Evolutionary conservation across 2,888 invertebrate genomes (phyloP).

Genomic region (Lasioglossum oenotherae): DNA sequence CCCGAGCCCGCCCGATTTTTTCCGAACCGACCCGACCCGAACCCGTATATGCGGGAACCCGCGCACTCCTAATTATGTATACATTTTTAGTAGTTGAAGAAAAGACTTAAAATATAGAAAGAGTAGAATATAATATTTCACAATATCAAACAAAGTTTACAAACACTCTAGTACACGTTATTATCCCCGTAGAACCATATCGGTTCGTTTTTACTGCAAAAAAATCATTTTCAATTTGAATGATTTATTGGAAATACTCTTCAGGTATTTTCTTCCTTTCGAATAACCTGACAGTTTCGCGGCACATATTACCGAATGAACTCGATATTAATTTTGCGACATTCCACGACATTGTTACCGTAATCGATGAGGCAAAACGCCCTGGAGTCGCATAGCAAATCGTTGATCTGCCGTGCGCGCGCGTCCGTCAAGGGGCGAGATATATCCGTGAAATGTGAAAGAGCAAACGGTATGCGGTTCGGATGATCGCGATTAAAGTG

Average conservation of each 20-base stretch:
- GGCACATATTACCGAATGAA: background rate
- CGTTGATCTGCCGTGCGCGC: background rate
- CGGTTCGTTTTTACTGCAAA: background rate
- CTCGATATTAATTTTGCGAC: background rate
- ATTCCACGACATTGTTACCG: background rate
- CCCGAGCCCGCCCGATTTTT: no score
- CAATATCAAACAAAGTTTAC: background rate
- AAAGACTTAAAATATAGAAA: background rate
- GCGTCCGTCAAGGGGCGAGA: background rate
- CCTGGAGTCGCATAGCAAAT: background rate
- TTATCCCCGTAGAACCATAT: background rate
- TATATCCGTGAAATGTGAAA: background rate
- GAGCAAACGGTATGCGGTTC: background rate
- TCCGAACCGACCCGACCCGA: no score
- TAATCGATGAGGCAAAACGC: background rate
- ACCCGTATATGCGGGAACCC: no score
- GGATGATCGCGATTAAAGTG: slow-evolving; percentile 25
- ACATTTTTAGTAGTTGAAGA: background rate
- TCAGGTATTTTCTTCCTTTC: no score
- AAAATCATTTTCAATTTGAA: background rate
- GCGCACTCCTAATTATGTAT: no score
- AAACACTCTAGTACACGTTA: background rate
- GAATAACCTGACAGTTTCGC: no score
- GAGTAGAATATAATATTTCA: background rate
- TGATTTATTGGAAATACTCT: no score